Conservation (phyloP, 2,797 vertebrate species). For the Coccyzus lansbergi region DNA sequence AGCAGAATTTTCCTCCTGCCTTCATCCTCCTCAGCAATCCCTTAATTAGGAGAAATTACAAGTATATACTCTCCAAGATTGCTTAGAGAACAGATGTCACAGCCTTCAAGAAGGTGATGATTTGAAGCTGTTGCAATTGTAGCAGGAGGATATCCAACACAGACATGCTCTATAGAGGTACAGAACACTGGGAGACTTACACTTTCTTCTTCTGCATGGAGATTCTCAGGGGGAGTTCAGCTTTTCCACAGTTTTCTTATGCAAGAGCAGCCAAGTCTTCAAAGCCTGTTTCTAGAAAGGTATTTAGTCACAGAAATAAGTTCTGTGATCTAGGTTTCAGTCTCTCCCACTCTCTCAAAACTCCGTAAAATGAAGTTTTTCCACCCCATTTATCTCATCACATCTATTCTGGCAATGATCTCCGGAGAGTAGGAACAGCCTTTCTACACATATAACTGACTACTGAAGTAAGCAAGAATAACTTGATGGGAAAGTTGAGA, state of each 20-base stretch:
- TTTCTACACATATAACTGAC: neutral
- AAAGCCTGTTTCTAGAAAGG: slow-evolving; percentile 1
- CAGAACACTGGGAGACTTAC: neutral
- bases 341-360: neutral
- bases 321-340: slow-evolving; percentile 30
- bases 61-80: neutral
- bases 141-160: neutral
- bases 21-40: neutral
- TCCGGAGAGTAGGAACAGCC: neutral
- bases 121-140: neutral
- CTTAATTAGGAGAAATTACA: neutral
- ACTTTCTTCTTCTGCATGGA: neutral
- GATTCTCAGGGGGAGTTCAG: neutral
- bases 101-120: neutral
- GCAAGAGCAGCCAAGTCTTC: neutral
- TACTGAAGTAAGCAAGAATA: slow-evolving; percentile 35
- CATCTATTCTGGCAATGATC: neutral
- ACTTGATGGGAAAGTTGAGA: neutral
- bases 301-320: neutral
- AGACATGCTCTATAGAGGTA: neutral
- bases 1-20: neutral
- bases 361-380: neutral
- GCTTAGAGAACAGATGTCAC: neutral
- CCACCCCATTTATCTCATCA: neutral
- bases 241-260: neutral